phyloP scores from a whole-genome alignment of 92 coral and sea anemone species.

The Meandrina meandrites region DNA sequence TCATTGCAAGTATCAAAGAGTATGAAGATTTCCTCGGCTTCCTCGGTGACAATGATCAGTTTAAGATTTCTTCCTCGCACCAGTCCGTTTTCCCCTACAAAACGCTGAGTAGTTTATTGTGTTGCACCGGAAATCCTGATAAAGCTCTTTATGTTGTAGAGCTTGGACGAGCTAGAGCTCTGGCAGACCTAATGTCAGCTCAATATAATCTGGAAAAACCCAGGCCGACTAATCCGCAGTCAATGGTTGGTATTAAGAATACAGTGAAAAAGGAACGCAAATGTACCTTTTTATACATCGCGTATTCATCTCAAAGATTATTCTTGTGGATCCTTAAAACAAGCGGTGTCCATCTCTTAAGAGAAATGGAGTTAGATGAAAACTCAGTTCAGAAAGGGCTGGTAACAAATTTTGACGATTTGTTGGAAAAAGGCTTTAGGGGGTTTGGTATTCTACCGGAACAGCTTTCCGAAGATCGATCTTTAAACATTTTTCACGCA shows the following conservation, averaged over 20 bases:
- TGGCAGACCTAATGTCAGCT: background rate
- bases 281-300: background rate
- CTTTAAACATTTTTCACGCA: background rate
- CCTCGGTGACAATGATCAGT: background rate
- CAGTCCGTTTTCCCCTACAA: background rate
- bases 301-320: background rate
- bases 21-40: background rate
- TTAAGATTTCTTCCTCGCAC: background rate
- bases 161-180: conserved; percentile 7
- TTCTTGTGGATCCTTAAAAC: background rate
- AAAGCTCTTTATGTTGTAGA: background rate
- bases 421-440: background rate
- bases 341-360: background rate
- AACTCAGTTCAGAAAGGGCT: background rate
- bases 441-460: background rate
- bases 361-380: background rate
- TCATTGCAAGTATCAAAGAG: background rate
- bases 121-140: background rate
- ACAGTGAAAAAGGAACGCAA: background rate
- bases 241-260: background rate
- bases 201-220: background rate
- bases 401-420: background rate
- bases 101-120: background rate
- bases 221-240: background rate
- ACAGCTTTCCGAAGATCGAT: background rate